Evolutionary conservation across 2,888 invertebrate genomes (phyloP).

Genomic region (Nymphalis polychloros): DNA sequence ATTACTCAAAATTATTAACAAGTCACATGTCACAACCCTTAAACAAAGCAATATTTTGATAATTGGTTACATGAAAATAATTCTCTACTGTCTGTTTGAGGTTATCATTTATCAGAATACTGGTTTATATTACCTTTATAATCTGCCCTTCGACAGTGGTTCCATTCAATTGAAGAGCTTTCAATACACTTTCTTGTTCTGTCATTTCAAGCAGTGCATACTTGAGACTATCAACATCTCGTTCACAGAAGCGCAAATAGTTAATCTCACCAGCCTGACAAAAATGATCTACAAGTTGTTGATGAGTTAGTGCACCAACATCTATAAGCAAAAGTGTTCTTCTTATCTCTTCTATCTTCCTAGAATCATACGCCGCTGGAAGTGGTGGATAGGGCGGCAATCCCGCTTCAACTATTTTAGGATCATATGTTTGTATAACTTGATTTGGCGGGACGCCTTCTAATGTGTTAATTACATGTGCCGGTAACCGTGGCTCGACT

Average conservation of each 20-base stretch:
- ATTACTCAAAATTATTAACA: no score
- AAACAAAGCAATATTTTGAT: no score
- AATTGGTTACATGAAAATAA: no score
- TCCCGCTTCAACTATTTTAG: slow-evolving; percentile 89
- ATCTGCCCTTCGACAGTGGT: slow-evolving; percentile 87
- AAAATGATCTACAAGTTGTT: slow-evolving; percentile 95
- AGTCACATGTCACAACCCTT: no score
- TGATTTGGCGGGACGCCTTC: slow-evolving; percentile 92
- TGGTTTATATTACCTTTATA: slow-evolving; percentile 65
- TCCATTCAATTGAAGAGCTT: slow-evolving; percentile 93
- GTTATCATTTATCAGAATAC: neutral
- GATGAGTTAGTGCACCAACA: slow-evolving; percentile 87
- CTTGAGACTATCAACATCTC: slow-evolving; percentile 87
- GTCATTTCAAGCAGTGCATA: slow-evolving; percentile 96
- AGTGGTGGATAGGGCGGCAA: slow-evolving; percentile 95
- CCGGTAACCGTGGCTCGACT: slow-evolving; percentile 92
- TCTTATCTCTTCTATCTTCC: slow-evolving; percentile 97
- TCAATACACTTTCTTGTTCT: slow-evolving; percentile 93
- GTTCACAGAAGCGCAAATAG: slow-evolving; percentile 94
- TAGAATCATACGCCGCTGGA: slow-evolving; percentile 92
- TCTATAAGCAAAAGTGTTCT: slow-evolving; percentile 94
- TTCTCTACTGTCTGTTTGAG: no score
- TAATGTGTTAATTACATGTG: slow-evolving; percentile 93
- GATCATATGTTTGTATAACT: slow-evolving; percentile 94
- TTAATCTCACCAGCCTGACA: slow-evolving; percentile 95